These are phyloP conservation scores for Zosterops pallidus DNA, from an alignment of 2,113 vertebrate genomes.

Conservation along the genomic window DNA sequence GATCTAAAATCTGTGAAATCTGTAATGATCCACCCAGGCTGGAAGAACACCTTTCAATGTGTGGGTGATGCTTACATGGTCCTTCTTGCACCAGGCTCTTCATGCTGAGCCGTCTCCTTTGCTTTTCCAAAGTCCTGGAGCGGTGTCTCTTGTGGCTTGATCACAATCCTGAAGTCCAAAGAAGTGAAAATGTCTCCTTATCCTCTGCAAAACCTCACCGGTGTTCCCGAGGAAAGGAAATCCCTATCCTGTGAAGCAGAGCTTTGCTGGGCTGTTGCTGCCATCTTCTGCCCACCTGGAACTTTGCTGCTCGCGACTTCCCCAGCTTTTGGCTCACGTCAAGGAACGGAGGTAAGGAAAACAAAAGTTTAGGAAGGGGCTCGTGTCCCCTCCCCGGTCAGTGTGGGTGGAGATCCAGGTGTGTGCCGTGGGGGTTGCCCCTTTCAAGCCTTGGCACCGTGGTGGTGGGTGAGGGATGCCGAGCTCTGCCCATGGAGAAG, in stretches of 20 bases:
- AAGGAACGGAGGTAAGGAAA: not conserved
- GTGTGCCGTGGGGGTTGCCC: fast-evolving
- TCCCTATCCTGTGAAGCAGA: fast-evolving
- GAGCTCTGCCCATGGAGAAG: not conserved
- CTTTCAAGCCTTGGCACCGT: not conserved
- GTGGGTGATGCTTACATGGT: fast-evolving
- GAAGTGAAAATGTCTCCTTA: fast-evolving
- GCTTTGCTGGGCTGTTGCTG: slow-evolving; percentile 27
- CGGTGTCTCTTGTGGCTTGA: fast-evolving
- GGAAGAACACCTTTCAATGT: not conserved
- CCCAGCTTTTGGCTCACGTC: fast-evolving
- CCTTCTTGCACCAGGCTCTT: not conserved
- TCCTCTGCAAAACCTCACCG: fast-evolving
- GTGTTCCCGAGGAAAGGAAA: fast-evolving
- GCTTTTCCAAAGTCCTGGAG: not conserved
- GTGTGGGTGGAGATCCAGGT: not conserved
- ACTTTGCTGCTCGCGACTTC: not conserved
- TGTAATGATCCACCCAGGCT: not conserved
- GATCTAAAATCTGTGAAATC: not conserved
- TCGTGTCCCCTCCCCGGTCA: not conserved
- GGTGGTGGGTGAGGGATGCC: fast-evolving
- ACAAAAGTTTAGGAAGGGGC: not conserved
- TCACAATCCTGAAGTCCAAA: not conserved
- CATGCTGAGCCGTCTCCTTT: not conserved
- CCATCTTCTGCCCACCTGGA: slow-evolving; percentile 26